Conservation (phyloP, 2,797 vertebrate genomes). For the Fistularia commersonii region DNA sequence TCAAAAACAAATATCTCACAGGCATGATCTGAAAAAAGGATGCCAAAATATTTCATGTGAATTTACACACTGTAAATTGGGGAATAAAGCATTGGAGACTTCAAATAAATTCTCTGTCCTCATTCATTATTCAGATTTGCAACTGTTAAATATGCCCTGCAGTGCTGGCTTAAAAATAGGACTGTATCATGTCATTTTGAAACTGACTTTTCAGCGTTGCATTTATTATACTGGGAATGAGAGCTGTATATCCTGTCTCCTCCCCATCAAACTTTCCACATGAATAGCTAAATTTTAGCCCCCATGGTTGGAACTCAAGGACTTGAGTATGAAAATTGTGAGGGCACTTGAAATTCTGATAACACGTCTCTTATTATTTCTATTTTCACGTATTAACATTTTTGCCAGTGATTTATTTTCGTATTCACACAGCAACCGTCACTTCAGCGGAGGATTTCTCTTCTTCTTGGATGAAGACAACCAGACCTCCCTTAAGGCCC, state of each 20-base stretch:
- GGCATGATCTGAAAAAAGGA: not conserved
- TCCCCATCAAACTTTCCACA: constrained; percentile 71
- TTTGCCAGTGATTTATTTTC: too few species aligned
- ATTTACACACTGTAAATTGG: constrained; percentile 45
- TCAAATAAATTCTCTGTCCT: constrained; percentile 73
- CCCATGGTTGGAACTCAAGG: constrained; percentile 2
- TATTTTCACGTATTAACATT: too few species aligned
- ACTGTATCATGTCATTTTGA: constrained; percentile 67
- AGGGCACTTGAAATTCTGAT: too few species aligned
- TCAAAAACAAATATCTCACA: too few species aligned
- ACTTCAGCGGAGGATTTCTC: too few species aligned
- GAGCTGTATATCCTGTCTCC: constrained; percentile 47
- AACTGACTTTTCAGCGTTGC: constrained; percentile 62
- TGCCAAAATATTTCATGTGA: constrained; percentile 25
- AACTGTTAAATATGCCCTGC: constrained; percentile 84
- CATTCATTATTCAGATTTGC: constrained; percentile 87
- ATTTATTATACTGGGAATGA: constrained; percentile 68
- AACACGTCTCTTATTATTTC: too few species aligned
- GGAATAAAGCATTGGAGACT: constrained; percentile 66
- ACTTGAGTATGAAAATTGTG: too few species aligned
- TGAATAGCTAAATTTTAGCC: constrained; percentile 71
- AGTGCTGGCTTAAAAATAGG: constrained; percentile 84
- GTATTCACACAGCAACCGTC: too few species aligned
- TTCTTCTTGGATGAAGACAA: constrained; percentile 41
- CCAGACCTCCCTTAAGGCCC: constrained; percentile 42